phyloP scores from a whole-genome alignment of 2,888 invertebrate genomes.

The Drosophila multiciliata region DNA sequence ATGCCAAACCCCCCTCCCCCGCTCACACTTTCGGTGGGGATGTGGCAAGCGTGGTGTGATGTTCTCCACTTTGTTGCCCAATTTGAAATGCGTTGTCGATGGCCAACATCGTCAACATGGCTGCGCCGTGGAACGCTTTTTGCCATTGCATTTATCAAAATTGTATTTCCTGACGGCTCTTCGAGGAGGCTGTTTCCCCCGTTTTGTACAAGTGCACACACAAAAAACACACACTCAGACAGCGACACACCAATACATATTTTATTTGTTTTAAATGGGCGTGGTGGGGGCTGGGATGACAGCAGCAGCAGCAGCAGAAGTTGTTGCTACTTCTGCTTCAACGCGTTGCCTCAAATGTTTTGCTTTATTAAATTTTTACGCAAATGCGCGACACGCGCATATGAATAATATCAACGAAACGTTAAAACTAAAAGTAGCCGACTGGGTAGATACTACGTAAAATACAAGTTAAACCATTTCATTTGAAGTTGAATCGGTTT shows the following conservation, averaged over 20 bases:
- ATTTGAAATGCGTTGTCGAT: slow-evolving; percentile 75
- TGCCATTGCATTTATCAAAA: slow-evolving; percentile 74
- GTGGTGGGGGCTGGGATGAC: neutral
- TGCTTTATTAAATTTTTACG: slow-evolving; percentile 78
- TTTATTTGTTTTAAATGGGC: slow-evolving; percentile 32
- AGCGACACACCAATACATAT: slow-evolving; percentile 25
- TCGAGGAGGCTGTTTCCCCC: slow-evolving; percentile 2
- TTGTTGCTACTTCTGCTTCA: slow-evolving; percentile 23
- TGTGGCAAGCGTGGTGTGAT: neutral
- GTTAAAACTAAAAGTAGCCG: neutral
- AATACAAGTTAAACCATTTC: fast-evolving
- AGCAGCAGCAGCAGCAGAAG: neutral
- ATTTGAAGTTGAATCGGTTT: neutral
- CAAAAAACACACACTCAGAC: neutral
- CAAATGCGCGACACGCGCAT: slow-evolving; percentile 70
- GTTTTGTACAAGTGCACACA: slow-evolving; percentile 13
- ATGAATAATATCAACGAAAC: slow-evolving; percentile 67
- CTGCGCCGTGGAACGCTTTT: slow-evolving; percentile 17
- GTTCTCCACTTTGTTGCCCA: slow-evolving; percentile 47
- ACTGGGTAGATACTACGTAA: slow-evolving; percentile 4
- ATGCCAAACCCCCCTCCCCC: neutral
- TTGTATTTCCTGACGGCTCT: slow-evolving; percentile 58
- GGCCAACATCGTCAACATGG: slow-evolving; percentile 34
- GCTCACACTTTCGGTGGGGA: neutral
- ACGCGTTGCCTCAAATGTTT: slow-evolving; percentile 56